Conservation (phyloP, 2,797 vertebrate species). For the Semaprochilodus insignis region DNA sequence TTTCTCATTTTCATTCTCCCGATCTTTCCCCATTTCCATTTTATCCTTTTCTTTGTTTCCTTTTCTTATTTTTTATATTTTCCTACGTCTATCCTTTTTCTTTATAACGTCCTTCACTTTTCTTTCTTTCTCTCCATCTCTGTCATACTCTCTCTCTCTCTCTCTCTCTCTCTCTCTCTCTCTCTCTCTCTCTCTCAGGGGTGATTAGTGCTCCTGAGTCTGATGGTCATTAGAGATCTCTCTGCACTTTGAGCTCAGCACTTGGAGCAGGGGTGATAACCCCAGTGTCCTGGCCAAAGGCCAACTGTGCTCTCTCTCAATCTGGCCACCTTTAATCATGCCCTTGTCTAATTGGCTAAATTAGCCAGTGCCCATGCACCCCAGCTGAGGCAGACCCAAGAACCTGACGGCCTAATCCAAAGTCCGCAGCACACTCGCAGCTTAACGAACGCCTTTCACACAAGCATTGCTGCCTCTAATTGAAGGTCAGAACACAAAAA, state of each 20-base stretch:
- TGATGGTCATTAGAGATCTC: conserved; percentile 71
- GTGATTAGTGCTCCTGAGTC: conserved; percentile 71
- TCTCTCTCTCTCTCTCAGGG: conserved; percentile 44
- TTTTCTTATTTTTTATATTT: background rate
- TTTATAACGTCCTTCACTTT: background rate
- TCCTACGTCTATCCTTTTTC: no score
- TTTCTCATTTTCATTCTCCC: background rate
- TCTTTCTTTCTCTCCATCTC: conserved; percentile 31
- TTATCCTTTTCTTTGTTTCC: background rate
- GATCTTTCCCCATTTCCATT: no score
- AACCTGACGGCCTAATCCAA: conserved; percentile 66
- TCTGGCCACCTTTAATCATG: conserved; percentile 81
- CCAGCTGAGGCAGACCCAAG: conserved; percentile 71
- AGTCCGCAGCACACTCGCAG: conserved; percentile 23
- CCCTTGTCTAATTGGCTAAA: conserved; percentile 83
- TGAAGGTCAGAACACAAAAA: conserved; percentile 58
- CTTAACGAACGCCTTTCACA: conserved; percentile 57
- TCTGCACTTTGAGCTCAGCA: conserved; percentile 63
- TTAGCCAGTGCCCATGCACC: conserved; percentile 74
- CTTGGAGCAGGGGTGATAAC: conserved; percentile 75
- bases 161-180: conserved; percentile 19
- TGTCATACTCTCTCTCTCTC: conserved; percentile 19
- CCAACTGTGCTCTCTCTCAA: conserved; percentile 79
- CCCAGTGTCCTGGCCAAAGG: conserved; percentile 76
- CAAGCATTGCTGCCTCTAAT: conserved; percentile 48